phyloP scores from a whole-genome alignment of 2,113 vertebrate genomes.

The Calidris pugnax region DNA sequence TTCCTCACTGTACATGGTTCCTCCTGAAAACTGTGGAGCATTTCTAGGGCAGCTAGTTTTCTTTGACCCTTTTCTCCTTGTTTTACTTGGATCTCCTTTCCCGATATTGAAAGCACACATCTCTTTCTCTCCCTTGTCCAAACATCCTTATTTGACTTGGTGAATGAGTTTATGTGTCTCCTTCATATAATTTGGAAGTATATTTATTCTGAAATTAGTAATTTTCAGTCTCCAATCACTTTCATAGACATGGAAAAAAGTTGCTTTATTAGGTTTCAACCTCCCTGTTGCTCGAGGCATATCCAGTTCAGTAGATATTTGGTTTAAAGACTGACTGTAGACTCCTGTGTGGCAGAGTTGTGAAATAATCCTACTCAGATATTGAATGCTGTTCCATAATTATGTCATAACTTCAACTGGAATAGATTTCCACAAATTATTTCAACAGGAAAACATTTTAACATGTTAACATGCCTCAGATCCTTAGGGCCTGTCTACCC shows the following conservation, averaged over 20 bases:
- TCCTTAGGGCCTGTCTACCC: background rate
- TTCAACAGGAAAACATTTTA: background rate
- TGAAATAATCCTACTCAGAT: background rate
- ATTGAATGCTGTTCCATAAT: background rate
- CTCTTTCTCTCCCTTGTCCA: background rate
- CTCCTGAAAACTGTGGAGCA: background rate
- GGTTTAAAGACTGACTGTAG: background rate
- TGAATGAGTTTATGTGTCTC: background rate
- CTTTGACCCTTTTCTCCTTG: background rate
- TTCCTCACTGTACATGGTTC: background rate
- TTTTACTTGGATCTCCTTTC: background rate
- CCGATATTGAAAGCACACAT: background rate
- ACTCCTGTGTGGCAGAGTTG: background rate
- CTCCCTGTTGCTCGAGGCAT: background rate
- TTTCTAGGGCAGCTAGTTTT: background rate
- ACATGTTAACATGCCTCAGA: background rate
- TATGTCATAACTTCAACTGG: background rate
- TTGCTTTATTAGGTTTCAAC: background rate
- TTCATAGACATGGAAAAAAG: background rate
- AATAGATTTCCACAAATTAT: background rate
- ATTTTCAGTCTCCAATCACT: background rate
- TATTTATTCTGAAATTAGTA: slow-evolving; percentile 6
- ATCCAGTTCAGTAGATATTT: background rate
- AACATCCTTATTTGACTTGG: background rate
- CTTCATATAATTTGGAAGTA: background rate